Percentiles rank a stretch among this genome's conserved stretches.
Evolutionary conservation across 2,888 invertebrate genomes (phyloP).

Genomic region (Latrodectus hesperus): DNA sequence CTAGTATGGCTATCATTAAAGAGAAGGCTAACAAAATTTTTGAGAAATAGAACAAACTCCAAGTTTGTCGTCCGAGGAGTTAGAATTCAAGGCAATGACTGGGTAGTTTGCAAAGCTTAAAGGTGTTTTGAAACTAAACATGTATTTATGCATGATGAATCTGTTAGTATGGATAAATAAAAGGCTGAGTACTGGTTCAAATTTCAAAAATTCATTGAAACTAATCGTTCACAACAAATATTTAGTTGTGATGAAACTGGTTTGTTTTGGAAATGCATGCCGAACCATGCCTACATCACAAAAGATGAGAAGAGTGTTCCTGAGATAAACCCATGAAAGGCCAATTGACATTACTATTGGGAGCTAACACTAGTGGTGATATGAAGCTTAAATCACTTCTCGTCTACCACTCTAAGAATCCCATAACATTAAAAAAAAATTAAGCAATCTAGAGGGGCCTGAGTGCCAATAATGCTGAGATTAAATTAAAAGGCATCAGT

Average conservation of each 20-base stretch:
- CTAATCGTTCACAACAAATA: conserved; percentile 53
- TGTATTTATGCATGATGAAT: conserved; percentile 50
- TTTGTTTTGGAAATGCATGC: conserved; percentile 70
- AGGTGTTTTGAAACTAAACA: conserved; percentile 29
- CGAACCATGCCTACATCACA: conserved; percentile 65
- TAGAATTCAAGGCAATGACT: conserved; percentile 31
- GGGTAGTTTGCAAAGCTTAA: conserved; percentile 39
- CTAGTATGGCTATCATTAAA: conserved; percentile 27
- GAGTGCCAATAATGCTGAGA: conserved; percentile 25
- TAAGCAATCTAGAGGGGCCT: background rate
- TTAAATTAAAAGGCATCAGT: conserved; percentile 12
- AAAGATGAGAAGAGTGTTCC: conserved; percentile 48
- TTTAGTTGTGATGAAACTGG: conserved; percentile 70
- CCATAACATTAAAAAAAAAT: conserved; percentile 34
- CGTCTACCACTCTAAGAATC: too few relatives aligned
- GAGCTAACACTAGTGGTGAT: conserved; percentile 40
- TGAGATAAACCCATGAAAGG: conserved; percentile 67
- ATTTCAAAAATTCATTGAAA: conserved; percentile 53
- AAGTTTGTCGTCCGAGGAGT: conserved; percentile 10
- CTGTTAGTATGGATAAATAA: conserved; percentile 35
- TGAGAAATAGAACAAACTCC: conserved; percentile 18
- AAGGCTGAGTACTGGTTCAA: conserved; percentile 23
- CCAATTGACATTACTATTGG: conserved; percentile 27
- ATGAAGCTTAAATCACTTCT: conserved; percentile 34
- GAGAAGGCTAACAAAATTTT: background rate